Percentiles rank a stretch among this genome's conserved stretches.
Evolutionary conservation across 2,888 invertebrate species (phyloP).

Genomic region (Erebia ligea): DNA sequence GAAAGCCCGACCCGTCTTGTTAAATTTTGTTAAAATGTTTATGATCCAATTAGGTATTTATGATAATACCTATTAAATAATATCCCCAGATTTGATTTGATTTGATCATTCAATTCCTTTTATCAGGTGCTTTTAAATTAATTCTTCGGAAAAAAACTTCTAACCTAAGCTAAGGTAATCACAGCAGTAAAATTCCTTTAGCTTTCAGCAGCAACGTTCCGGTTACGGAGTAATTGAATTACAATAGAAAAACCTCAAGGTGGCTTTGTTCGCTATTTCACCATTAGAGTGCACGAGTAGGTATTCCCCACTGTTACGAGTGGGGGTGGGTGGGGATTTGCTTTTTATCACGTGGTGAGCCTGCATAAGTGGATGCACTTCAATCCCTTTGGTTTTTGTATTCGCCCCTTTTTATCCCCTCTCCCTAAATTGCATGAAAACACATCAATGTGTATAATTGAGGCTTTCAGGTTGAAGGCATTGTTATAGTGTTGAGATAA

Average conservation of each 20-base stretch:
- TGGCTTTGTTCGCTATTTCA: constrained; percentile 12
- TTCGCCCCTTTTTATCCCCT: neutral
- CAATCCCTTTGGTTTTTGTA: neutral
- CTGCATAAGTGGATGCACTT: constrained; percentile 9
- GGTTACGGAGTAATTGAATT: constrained; percentile 23
- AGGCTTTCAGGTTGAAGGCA: neutral
- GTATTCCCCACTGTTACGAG: constrained; percentile 2
- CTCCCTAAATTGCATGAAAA: neutral
- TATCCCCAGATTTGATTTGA: no score
- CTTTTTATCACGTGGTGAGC: neutral
- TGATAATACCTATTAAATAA: no score
- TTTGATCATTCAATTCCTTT: no score
- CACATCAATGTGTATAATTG: neutral
- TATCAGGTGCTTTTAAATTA: no score
- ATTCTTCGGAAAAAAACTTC: no score
- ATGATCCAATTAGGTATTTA: no score
- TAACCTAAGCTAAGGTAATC: neutral
- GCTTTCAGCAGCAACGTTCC: constrained; percentile 14
- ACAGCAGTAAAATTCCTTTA: constrained; percentile 8
- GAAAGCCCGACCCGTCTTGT: no score
- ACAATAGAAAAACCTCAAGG: constrained; percentile 20
- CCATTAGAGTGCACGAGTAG: constrained; percentile 20
- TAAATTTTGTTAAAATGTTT: no score
- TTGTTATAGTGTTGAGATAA: no score
- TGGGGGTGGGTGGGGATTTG: constrained; percentile 4